Percentiles rank a stretch among this genome's conserved stretches.
phyloP scores from a whole-genome alignment of 37 sponge, comb jelly and placozoan species.

The Tethya wilhelma region DNA sequence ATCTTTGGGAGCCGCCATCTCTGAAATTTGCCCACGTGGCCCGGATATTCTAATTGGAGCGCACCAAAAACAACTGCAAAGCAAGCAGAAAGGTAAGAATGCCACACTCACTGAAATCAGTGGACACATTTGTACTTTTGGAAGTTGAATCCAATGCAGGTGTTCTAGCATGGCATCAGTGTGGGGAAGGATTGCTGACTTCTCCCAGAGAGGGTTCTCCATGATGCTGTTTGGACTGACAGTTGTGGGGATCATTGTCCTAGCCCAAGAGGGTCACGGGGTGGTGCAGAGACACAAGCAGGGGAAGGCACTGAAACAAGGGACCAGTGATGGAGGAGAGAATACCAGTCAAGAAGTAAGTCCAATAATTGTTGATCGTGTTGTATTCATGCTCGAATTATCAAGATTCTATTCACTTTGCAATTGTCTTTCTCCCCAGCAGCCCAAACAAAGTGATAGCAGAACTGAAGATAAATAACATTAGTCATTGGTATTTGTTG shows the following conservation, averaged over 20 bases:
- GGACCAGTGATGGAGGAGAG: too few species aligned
- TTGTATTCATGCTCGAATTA: too few species aligned
- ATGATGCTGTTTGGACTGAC: slow-evolving; percentile 39
- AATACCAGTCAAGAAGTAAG: too few species aligned
- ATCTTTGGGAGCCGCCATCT: slow-evolving; percentile 14
- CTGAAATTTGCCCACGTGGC: background rate
- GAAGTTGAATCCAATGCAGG: background rate
- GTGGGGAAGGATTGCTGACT: slow-evolving; percentile 58
- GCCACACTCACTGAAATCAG: background rate
- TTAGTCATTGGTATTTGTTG: too few species aligned
- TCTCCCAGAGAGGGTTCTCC: slow-evolving; percentile 32
- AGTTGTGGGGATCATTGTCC: slow-evolving; percentile 30
- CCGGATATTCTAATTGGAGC: slow-evolving; percentile 15
- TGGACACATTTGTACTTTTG: background rate
- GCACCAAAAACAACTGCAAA: background rate
- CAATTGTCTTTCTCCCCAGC: too few species aligned
- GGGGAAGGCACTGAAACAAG: slow-evolving; percentile 13
- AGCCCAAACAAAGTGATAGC: too few species aligned
- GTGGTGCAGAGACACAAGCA: slow-evolving; percentile 47
- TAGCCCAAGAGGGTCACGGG: slow-evolving; percentile 46
- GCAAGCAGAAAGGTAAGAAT: too few species aligned
- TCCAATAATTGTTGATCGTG: too few species aligned
- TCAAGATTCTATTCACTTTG: too few species aligned
- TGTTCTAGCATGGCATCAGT: background rate
- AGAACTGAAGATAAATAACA: too few species aligned